Percentiles rank a stretch among this genome's conserved stretches.
phyloP scores from a whole-genome alignment of 2,797 vertebrate genomes.

The Pygocentrus nattereri region DNA sequence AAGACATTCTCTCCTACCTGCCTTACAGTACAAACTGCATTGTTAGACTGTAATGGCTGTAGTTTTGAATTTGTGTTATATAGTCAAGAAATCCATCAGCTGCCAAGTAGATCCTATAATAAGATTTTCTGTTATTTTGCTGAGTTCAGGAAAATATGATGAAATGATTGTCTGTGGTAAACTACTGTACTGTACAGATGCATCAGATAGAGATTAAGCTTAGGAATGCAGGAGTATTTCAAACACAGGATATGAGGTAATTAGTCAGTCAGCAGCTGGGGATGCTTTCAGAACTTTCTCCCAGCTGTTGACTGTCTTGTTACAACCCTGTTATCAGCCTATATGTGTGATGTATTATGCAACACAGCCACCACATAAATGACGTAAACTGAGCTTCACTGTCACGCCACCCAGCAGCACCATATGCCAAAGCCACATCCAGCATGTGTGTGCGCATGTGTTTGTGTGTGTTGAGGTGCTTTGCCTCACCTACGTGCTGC shows the following conservation, averaged over 20 bases:
- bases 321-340: not conserved
- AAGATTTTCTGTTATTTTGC: not conserved
- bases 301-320: not conserved
- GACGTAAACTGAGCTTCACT: not conserved
- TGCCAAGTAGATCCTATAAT: not conserved
- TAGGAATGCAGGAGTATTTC: not conserved
- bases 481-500: constrained; percentile 88
- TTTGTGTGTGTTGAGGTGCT: not conserved
- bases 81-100: not conserved
- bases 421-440: constrained; percentile 37
- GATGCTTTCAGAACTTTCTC: not conserved
- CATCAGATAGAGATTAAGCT: not conserved
- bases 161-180: not conserved
- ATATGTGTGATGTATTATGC: not conserved
- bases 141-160: not conserved
- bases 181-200: not conserved
- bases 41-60: too few species aligned
- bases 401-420: constrained; percentile 34
- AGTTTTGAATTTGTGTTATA: not conserved
- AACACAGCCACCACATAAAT: not conserved
- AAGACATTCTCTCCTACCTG: too few species aligned
- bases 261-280: not conserved
- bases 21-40: too few species aligned
- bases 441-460: constrained; percentile 29
- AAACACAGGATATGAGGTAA: not conserved